These are phyloP conservation scores for Caenorhabditis imperialis DNA, from an alignment of 2,888 invertebrate species.

Conservation along the genomic window DNA sequence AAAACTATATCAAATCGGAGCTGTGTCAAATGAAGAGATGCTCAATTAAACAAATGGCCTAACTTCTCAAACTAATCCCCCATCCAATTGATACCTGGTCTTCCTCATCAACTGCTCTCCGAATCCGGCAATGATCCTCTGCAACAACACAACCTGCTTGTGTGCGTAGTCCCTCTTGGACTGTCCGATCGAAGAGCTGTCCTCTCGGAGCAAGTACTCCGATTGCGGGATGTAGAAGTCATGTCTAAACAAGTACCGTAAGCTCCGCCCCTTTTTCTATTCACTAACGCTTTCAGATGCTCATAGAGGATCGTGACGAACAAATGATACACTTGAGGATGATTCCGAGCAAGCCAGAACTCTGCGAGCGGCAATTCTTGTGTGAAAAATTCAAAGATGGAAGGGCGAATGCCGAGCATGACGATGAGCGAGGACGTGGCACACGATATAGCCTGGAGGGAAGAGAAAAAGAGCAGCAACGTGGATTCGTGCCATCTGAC, in stretches of 20 bases:
- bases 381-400: conserved; percentile 64
- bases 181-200: conserved; percentile 19
- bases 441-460: conserved; percentile 30
- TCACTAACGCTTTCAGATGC: conserved; percentile 46
- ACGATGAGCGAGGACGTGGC: conserved; percentile 51
- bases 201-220: conserved; percentile 41
- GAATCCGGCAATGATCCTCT: conserved; percentile 32
- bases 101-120: conserved; percentile 18
- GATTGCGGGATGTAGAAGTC: conserved; percentile 60
- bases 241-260: conserved; percentile 38
- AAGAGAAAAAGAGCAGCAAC: conserved; percentile 38
- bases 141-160: conserved; percentile 28
- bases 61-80: too few relatives aligned
- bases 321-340: conserved; percentile 48
- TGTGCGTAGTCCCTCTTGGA: conserved; percentile 42
- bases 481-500: conserved; percentile 34
- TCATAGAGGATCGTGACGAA: conserved; percentile 41
- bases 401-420: conserved; percentile 68
- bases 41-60: too few relatives aligned
- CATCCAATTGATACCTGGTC: conserved; percentile 16
- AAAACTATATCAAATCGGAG: too few relatives aligned
- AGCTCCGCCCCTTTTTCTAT: background rate
- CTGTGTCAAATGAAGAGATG: too few relatives aligned
- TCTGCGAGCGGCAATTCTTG: conserved; percentile 46
- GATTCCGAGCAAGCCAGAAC: conserved; percentile 33